Evolutionary conservation across 2,797 vertebrate genomes (phyloP).

Genomic region (Xyrichtys novacula): DNA sequence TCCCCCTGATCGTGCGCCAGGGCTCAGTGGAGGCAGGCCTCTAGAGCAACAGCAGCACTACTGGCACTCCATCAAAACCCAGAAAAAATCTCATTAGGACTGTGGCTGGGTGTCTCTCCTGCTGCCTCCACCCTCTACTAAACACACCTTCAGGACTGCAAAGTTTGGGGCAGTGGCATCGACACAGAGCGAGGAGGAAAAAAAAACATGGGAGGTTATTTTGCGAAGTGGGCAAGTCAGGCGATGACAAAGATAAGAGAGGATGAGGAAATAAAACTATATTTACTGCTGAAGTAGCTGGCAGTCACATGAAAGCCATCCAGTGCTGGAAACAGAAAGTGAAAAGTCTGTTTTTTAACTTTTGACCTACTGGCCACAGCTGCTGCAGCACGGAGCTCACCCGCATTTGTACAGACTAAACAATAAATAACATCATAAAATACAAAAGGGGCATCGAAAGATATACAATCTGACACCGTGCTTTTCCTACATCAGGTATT

Average conservation of each 20-base stretch:
- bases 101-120: constrained; percentile 67
- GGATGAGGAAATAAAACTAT: constrained; percentile 33
- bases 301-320: constrained; percentile 41
- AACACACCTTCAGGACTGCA: constrained; percentile 73
- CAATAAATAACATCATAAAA: constrained; percentile 4
- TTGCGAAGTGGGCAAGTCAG: constrained; percentile 38
- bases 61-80: constrained; percentile 87
- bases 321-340: constrained; percentile 9
- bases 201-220: constrained; percentile 54
- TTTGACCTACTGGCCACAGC: not conserved
- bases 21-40: constrained; percentile 84
- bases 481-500: constrained; percentile 6
- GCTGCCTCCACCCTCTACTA: constrained; percentile 22
- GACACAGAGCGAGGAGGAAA: constrained; percentile 35
- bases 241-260: constrained; percentile 27
- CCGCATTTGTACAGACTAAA: not conserved
- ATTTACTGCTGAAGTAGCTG: constrained; percentile 26
- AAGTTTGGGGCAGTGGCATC: constrained; percentile 38
- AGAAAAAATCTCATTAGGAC: constrained; percentile 83
- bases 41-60: constrained; percentile 73
- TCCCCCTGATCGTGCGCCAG: constrained; percentile 92
- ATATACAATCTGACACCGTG: not conserved
- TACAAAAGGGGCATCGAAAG: not conserved
- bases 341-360: constrained; percentile 16
- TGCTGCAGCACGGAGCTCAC: constrained; percentile 4